Conservation (phyloP, 2,888 invertebrate species). For the Zootermopsis nevadensis region DNA sequence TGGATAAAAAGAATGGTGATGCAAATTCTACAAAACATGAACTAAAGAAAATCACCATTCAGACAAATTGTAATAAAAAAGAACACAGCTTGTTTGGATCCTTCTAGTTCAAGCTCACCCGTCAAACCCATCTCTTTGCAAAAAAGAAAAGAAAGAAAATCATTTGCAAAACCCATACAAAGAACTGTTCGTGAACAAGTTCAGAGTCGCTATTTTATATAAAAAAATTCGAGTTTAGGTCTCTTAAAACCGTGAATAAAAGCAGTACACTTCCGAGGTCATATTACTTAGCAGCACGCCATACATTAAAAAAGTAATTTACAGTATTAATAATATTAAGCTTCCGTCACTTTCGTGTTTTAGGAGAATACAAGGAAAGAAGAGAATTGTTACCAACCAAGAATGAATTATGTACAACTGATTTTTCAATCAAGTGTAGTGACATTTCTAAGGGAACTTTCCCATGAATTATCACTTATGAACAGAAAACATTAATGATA, state of each 20-base stretch:
- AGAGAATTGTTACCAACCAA: constrained; percentile 43
- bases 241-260: constrained; percentile 39
- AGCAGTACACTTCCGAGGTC: constrained; percentile 39
- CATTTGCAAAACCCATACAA: constrained; percentile 38
- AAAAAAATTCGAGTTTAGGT: constrained; percentile 40
- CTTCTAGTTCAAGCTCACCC: constrained; percentile 36
- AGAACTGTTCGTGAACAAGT: constrained; percentile 17
- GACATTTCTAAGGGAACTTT: constrained; percentile 28
- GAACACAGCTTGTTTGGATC: constrained; percentile 26
- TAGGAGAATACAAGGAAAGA: constrained; percentile 38
- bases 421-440: constrained; percentile 32
- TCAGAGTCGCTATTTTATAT: constrained; percentile 18
- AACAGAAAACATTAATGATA: constrained; percentile 42
- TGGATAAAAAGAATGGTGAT: constrained; percentile 32
- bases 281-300: constrained; percentile 40
- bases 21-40: constrained; percentile 29
- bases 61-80: constrained; percentile 38
- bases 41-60: constrained; percentile 32
- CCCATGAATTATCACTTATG: constrained; percentile 21
- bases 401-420: constrained; percentile 37
- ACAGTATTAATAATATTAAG: constrained; percentile 42
- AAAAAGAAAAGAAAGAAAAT: constrained; percentile 39
- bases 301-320: constrained; percentile 43
- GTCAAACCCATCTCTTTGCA: constrained; percentile 38
- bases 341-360: constrained; percentile 45